Percentiles rank a stretch among this genome's conserved stretches.
Evolutionary conservation across 64 coral and sea anemone genomes (phyloP).

Genomic region (Orbicella faveolata): DNA sequence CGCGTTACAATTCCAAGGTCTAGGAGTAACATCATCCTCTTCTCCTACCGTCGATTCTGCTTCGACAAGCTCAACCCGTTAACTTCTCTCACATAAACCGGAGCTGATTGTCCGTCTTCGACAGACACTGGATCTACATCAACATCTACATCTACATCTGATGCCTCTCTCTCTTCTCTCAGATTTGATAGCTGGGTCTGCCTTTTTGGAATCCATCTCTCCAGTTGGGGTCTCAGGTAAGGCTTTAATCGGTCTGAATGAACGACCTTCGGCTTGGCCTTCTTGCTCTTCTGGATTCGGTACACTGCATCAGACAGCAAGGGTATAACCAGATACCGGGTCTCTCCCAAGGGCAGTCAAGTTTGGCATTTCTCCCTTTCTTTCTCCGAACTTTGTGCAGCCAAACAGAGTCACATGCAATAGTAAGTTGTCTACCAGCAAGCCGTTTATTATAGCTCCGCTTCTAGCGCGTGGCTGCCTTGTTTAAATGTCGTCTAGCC

Average conservation of each 20-base stretch:
- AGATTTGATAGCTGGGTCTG: not conserved
- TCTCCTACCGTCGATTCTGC: not conserved
- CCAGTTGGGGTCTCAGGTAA: slow-evolving; percentile 4
- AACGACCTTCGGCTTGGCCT: not conserved
- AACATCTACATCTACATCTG: not conserved
- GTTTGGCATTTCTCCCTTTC: slow-evolving; percentile 26
- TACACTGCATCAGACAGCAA: slow-evolving; percentile 46
- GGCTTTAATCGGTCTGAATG: slow-evolving; percentile 2
- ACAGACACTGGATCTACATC: not conserved
- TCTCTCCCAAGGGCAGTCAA: slow-evolving; percentile 14
- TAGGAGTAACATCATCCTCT: not conserved
- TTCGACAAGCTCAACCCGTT: not conserved
- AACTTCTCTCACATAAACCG: not conserved
- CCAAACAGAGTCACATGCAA: slow-evolving; percentile 29
- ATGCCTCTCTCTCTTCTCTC: not conserved
- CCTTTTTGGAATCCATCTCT: slow-evolving; percentile 2
- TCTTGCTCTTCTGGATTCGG: slow-evolving; percentile 24
- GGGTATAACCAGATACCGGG: not conserved
- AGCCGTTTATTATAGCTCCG: slow-evolving; percentile 48
- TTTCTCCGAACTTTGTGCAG: slow-evolving; percentile 15
- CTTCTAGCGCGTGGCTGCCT: slow-evolving; percentile 49
- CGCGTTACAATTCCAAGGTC: not conserved
- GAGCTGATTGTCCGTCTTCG: not conserved
- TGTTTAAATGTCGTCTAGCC: slow-evolving; percentile 8
- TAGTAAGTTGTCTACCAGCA: not conserved